phyloP scores from a whole-genome alignment of 2,113 vertebrate genomes.

The Rhegmatorhina hoffmannsi region DNA sequence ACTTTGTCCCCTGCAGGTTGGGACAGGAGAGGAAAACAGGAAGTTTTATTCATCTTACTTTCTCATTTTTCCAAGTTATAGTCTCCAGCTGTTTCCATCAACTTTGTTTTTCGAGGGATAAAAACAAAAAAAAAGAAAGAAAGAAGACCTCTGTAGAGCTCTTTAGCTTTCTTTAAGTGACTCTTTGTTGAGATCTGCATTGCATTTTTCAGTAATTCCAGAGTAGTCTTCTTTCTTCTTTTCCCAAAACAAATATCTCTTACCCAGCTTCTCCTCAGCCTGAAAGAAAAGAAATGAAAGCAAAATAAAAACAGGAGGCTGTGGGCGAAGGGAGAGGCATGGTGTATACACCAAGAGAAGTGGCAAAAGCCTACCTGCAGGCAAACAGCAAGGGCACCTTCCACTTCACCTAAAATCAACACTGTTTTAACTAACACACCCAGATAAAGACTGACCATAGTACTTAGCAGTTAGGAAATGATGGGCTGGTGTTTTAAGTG shows the following conservation, averaged over 20 bases:
- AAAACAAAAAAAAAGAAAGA: too few species aligned
- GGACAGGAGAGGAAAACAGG: slow-evolving; percentile 69
- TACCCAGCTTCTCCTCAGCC: background rate
- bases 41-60: slow-evolving; percentile 71
- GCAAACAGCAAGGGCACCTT: background rate
- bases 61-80: slow-evolving; percentile 58
- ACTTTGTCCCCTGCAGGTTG: slow-evolving; percentile 14
- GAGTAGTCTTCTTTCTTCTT: slow-evolving; percentile 54
- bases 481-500: background rate
- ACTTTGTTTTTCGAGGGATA: slow-evolving; percentile 33
- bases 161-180: slow-evolving; percentile 18
- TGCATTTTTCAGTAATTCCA: background rate
- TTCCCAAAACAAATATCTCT: slow-evolving; percentile 67
- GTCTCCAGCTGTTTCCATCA: slow-evolving; percentile 74
- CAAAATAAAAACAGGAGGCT: background rate
- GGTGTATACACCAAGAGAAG: background rate
- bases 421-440: background rate
- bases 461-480: background rate
- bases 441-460: background rate
- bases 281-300: background rate
- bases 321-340: background rate
- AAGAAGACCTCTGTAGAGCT: background rate
- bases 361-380: background rate
- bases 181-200: slow-evolving; percentile 54
- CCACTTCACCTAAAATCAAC: background rate